A percentile compares a stretch with the other conserved stretches of the same genome.
Evolutionary conservation across 1,140 invertebrate species (phyloP).

Genomic region (Solenopsis invicta): DNA sequence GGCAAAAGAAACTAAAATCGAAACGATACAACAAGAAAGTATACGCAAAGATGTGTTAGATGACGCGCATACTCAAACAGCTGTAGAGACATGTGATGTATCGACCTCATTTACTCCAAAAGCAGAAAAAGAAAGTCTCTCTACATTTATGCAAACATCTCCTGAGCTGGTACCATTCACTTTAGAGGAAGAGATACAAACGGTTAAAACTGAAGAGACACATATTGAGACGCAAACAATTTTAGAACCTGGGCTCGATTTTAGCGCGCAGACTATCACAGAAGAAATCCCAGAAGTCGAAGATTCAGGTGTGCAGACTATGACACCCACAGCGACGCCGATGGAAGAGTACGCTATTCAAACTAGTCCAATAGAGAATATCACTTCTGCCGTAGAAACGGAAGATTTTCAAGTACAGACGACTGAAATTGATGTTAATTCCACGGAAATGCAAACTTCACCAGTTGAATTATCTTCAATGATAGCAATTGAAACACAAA

Average conservation of each 20-base stretch:
- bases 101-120: slow-evolving; percentile 75
- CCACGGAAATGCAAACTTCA: slow-evolving; percentile 77
- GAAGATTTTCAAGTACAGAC: slow-evolving; percentile 77
- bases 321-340: slow-evolving; percentile 2
- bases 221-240: slow-evolving; percentile 86
- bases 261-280: background rate
- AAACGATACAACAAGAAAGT: slow-evolving; percentile 68
- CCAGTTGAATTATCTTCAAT: slow-evolving; percentile 62
- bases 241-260: slow-evolving; percentile 24
- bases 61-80: slow-evolving; percentile 87
- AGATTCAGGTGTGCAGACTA: slow-evolving; percentile 64
- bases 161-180: slow-evolving; percentile 64
- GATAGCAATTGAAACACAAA: slow-evolving; percentile 81
- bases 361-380: slow-evolving; percentile 79
- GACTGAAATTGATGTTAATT: slow-evolving; percentile 50
- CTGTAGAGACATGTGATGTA: slow-evolving; percentile 82
- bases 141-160: slow-evolving; percentile 75
- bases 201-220: slow-evolving; percentile 15
- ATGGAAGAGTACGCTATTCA: slow-evolving; percentile 81
- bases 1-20: slow-evolving; percentile 75
- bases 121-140: slow-evolving; percentile 71
- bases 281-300: slow-evolving; percentile 36
- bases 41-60: slow-evolving; percentile 14
- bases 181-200: slow-evolving; percentile 22
- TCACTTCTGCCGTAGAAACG: slow-evolving; percentile 72